phyloP scores from a whole-genome alignment of 2,113 vertebrate genomes.

The Rhadina sibilatrix region DNA sequence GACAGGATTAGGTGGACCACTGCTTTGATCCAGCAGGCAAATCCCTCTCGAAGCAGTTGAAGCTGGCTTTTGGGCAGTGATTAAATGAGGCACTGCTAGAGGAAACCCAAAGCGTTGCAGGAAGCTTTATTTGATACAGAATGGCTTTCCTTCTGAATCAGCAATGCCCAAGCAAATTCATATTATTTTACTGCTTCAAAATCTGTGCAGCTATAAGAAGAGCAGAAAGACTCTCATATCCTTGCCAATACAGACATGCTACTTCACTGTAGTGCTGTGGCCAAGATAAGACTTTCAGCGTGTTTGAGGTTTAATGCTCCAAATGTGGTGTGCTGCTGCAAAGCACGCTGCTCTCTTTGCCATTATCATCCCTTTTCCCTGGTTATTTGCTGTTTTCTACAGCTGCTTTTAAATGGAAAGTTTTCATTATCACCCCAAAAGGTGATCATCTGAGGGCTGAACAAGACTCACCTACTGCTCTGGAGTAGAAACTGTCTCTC shows the following conservation, averaged over 20 bases:
- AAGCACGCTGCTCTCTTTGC: neutral
- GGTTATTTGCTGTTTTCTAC: neutral
- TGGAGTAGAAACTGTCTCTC: neutral
- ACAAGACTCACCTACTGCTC: neutral
- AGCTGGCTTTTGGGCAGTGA: neutral
- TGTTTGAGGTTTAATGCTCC: neutral
- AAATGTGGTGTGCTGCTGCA: neutral
- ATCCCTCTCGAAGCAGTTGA: neutral
- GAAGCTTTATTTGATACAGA: neutral
- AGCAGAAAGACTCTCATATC: neutral
- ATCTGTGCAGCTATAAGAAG: neutral
- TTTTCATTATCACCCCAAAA: neutral
- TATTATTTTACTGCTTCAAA: neutral
- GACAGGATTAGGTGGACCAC: neutral
- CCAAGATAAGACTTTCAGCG: neutral
- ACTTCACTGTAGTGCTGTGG: neutral
- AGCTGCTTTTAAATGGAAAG: neutral
- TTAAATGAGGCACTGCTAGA: neutral
- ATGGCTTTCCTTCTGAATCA: neutral
- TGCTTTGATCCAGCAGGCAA: constrained; percentile 12
- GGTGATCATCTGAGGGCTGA: neutral
- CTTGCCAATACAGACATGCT: neutral
- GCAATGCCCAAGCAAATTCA: neutral
- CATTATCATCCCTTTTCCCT: neutral
- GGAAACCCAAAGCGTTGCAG: neutral